Conservation (phyloP, 2,113 vertebrate species). For the Menidia beryllina region DNA sequence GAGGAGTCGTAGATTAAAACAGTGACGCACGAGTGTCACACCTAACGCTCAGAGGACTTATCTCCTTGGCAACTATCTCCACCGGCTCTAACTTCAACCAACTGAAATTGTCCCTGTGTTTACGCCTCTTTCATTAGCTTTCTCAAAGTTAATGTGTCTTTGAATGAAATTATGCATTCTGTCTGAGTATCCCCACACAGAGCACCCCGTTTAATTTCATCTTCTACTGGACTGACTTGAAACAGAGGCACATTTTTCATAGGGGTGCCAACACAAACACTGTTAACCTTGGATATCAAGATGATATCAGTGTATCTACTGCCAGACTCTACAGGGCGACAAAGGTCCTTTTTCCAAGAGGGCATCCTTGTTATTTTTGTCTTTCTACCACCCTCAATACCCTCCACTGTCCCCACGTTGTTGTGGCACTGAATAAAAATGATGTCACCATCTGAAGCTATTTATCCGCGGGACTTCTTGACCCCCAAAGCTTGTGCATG, state of each 20-base stretch:
- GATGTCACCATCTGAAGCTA: slow-evolving; percentile 63
- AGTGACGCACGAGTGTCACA: slow-evolving; percentile 64
- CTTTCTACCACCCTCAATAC: slow-evolving; percentile 39
- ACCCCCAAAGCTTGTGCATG: slow-evolving; percentile 36
- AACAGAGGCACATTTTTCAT: slow-evolving; percentile 35
- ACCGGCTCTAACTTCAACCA: slow-evolving; percentile 38
- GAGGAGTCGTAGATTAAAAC: slow-evolving; percentile 46
- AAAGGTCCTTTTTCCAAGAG: slow-evolving; percentile 1
- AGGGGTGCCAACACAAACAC: slow-evolving; percentile 32
- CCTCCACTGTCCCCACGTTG: slow-evolving; percentile 54
- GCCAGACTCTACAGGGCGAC: slow-evolving; percentile 6
- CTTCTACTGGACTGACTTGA: slow-evolving; percentile 43
- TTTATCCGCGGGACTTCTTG: slow-evolving; percentile 55
- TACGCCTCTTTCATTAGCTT: slow-evolving; percentile 58
- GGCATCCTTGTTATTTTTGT: slow-evolving; percentile 63
- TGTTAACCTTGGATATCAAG: slow-evolving; percentile 47
- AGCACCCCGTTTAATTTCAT: slow-evolving; percentile 29
- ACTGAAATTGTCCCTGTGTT: slow-evolving; percentile 44
- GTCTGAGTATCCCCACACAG: slow-evolving; percentile 3
- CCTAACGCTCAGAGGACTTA: slow-evolving; percentile 63
- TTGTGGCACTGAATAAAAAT: slow-evolving; percentile 56
- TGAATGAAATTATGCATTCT: slow-evolving; percentile 57
- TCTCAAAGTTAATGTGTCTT: slow-evolving; percentile 69
- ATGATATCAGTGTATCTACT: slow-evolving; percentile 18
- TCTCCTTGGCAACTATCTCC: slow-evolving; percentile 77